Conservation (phyloP, 2,113 vertebrate species). For the Hepsetus odoe region DNA sequence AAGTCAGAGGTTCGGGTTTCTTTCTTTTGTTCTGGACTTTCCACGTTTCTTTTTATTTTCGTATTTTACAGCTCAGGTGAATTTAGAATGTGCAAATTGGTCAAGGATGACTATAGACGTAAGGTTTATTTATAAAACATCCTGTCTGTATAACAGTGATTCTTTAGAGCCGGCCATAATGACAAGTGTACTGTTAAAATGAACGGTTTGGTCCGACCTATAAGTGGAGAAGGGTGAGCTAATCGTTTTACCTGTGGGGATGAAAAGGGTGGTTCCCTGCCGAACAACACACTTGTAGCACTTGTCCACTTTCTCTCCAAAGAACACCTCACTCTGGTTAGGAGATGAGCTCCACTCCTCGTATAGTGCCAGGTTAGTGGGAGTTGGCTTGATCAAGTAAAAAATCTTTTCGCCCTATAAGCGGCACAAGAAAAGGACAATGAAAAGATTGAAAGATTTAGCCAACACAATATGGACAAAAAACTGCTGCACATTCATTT, state of each 20-base stretch:
- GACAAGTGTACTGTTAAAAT: not conserved
- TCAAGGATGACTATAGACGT: not conserved
- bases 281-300: slow-evolving; percentile 89
- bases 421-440: not conserved
- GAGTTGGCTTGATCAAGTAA: slow-evolving; percentile 96
- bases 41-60: no score
- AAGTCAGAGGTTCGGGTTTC: not conserved
- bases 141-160: not conserved
- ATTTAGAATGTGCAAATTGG: not conserved
- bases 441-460: not conserved
- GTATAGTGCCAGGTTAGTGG: slow-evolving; percentile 93
- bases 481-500: not conserved
- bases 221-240: not conserved
- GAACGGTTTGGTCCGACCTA: not conserved
- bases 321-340: slow-evolving; percentile 98
- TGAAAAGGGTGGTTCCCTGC: slow-evolving; percentile 95
- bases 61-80: not conserved
- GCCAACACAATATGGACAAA: not conserved
- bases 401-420: slow-evolving; percentile 96
- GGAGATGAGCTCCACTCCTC: slow-evolving; percentile 98
- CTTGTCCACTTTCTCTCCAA: slow-evolving; percentile 92
- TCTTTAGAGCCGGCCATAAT: not conserved
- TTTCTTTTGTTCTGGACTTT: not conserved
- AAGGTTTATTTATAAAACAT: not conserved
- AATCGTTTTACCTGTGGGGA: slow-evolving; percentile 86